Base-by-base conservation (phyloP, 2,888 invertebrate genomes). In the Megalurothrips usitatus region DNA sequence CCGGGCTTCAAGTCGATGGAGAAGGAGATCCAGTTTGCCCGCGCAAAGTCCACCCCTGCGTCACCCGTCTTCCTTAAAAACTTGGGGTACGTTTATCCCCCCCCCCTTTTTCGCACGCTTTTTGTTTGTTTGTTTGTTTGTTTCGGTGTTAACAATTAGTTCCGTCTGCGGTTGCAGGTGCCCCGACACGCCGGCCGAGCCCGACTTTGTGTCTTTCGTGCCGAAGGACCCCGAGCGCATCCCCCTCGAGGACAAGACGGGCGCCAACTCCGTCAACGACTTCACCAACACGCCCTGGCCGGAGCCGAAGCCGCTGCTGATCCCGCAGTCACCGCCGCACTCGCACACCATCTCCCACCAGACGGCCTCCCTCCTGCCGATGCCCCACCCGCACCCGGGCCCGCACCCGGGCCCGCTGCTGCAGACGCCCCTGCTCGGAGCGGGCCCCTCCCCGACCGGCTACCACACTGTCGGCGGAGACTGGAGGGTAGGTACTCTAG, bases 181-280 rank as follows among this genome's bases (percentile, higher is more conserved):
- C 83, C 97, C 97, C 0, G 97, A 97, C 86, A 92, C 94, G 47
- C 91, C 97, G 0, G 90, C 92, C 34, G 98, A 98, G 88, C 95
- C 97, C 1, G 96, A 97, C 84, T 89, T 92, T 81, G 96, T 96
- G 88, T 93, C 94, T 85, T 89, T 89, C 49, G 92, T 92, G 83
- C 68, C 68, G 23, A 90, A 91, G 4, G 96, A 96, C 86, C 94
- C 96, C 0, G 92, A 92, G 82, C 89, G 91, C 26, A 97, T 98
- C 87, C 97, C 98, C 0, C 88, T 96, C 81, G 96, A 97, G 83
- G 98, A 98, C 88, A 91, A 93, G 9, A 93, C 94, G 0, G 95
- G 95, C 11, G 93, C 94, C 82, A 95, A 95, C 85, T 93, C 92
- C 83, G 90, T 94, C 26, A 94, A 93, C 85, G 95, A 96, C 86